Conservation (phyloP, 1,140 invertebrate species). For the Penaeus japonicus region DNA sequence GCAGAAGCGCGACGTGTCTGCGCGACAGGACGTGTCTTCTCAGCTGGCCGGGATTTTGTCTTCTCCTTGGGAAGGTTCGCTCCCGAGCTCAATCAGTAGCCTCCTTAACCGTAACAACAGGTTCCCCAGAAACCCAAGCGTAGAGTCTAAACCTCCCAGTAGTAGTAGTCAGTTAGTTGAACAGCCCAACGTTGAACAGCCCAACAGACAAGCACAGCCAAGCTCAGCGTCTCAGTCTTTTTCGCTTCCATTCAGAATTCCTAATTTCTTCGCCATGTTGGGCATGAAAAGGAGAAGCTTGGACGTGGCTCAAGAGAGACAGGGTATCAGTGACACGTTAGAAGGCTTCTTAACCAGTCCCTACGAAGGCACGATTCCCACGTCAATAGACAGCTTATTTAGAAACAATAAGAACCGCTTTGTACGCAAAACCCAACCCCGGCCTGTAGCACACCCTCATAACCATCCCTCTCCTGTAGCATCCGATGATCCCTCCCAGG, state of each 20-base stretch:
- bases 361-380: conserved; percentile 11
- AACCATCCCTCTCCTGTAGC: not conserved
- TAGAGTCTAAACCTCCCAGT: not conserved
- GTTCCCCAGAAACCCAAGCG: not conserved
- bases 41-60: not conserved
- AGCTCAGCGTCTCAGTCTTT: conserved; percentile 17
- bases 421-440: conserved; percentile 31
- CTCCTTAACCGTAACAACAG: conserved; percentile 14
- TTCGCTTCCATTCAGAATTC: conserved; percentile 29
- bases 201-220: not conserved
- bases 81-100: not conserved
- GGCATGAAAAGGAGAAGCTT: conserved; percentile 25
- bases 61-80: conserved; percentile 25
- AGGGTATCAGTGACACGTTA: conserved; percentile 29
- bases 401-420: conserved; percentile 16
- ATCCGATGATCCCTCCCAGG: conserved; percentile 13
- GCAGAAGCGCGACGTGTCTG: conserved; percentile 26
- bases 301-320: not conserved
- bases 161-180: not conserved
- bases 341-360: conserved; percentile 9
- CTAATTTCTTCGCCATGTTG: conserved; percentile 26
- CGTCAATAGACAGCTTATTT: conserved; percentile 23
- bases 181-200: not conserved
- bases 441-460: not conserved
- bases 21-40: not conserved